Evolutionary conservation across 2,113 vertebrate genomes (phyloP).

Genomic region (Tursiops truncatus): DNA sequence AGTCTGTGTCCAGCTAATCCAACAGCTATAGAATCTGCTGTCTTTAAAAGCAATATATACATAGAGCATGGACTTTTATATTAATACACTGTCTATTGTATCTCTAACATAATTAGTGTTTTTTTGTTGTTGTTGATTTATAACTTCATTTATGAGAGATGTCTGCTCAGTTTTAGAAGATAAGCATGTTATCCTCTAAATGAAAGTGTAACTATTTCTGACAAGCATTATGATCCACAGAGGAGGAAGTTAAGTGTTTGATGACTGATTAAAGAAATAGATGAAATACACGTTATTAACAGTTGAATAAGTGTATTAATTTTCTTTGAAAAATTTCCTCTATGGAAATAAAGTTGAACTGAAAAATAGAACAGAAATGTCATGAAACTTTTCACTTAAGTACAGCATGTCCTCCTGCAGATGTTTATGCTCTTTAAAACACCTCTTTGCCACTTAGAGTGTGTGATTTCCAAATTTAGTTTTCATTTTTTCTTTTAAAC

Average conservation of each 20-base stretch:
- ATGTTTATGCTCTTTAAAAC: conserved; percentile 31
- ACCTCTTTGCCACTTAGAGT: conserved; percentile 38
- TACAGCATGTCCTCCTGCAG: not conserved
- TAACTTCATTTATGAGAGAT: conserved; percentile 30
- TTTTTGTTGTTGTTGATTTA: conserved; percentile 32
- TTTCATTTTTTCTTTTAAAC: not conserved
- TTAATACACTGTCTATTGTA: not conserved
- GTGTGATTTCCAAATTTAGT: conserved; percentile 47
- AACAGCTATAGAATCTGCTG: not conserved
- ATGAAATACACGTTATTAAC: not conserved
- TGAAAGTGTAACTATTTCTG: conserved; percentile 19
- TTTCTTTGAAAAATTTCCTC: not conserved
- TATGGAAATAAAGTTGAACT: conserved; percentile 36
- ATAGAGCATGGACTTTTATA: not conserved
- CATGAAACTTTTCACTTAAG: conserved; percentile 45
- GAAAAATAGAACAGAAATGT: not conserved
- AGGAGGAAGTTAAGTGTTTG: not conserved
- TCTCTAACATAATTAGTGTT: conserved; percentile 14
- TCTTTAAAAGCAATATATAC: not conserved
- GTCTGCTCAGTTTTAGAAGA: conserved; percentile 56
- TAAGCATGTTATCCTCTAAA: not conserved
- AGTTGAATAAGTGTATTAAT: not conserved
- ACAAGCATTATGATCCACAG: not conserved
- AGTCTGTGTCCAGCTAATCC: conserved; percentile 22
- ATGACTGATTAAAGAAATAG: not conserved